phyloP scores from a whole-genome alignment of 2,113 vertebrate genomes.

The Cochlearius cochlearius region DNA sequence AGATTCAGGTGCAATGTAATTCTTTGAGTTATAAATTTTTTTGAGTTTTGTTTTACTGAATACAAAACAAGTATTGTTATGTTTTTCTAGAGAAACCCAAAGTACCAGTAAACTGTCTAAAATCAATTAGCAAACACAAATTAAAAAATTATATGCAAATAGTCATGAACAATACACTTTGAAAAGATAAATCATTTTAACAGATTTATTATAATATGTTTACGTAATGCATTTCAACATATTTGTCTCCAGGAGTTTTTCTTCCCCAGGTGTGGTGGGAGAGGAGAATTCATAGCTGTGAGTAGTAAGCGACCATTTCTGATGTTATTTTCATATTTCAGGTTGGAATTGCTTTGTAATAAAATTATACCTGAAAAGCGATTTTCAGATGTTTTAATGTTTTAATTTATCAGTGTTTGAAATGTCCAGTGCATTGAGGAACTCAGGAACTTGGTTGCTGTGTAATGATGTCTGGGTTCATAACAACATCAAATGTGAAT shows the following conservation, averaged over 20 bases:
- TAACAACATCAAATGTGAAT: not conserved
- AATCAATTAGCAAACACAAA: not conserved
- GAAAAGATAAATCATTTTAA: not conserved
- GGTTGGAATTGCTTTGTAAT: not conserved
- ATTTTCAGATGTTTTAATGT: not conserved
- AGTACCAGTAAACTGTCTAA: not conserved
- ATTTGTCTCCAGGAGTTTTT: not conserved
- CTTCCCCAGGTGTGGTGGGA: not conserved
- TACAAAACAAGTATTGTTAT: fast-evolving
- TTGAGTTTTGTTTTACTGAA: not conserved
- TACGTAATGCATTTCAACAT: not conserved
- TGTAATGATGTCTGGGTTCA: not conserved
- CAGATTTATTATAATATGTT: not conserved
- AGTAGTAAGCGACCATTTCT: not conserved
- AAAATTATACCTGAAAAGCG: not conserved
- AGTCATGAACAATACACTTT: not conserved
- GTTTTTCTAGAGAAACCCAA: not conserved
- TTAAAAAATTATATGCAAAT: not conserved
- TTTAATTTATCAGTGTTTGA: not conserved
- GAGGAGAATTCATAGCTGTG: not conserved
- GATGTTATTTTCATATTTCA: not conserved
- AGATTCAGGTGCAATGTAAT: not conserved
- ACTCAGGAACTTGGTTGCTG: not conserved
- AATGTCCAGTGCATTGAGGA: not conserved
- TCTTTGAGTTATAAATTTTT: not conserved